A percentile compares a stretch with the other conserved stretches of the same genome.
Evolutionary conservation across 2,113 vertebrate species (phyloP).

Genomic region (Anolis carolinensis): DNA sequence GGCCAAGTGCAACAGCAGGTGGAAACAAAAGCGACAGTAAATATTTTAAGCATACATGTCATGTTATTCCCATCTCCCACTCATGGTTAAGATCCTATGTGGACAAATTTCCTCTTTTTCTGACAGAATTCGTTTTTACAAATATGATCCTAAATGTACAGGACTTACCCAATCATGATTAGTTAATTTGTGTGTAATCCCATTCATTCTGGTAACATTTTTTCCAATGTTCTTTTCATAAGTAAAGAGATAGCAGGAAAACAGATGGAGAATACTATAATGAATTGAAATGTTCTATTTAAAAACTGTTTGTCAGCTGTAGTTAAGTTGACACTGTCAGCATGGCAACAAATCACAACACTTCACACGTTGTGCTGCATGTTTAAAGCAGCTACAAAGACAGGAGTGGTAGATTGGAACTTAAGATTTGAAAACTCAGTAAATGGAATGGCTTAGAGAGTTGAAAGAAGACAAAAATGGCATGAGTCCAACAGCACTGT

Average conservation of each 20-base stretch:
- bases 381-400: constrained; percentile 32
- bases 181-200: constrained; percentile 58
- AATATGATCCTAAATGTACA: constrained; percentile 56
- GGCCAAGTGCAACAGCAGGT: constrained; percentile 32
- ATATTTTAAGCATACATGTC: constrained; percentile 15
- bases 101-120: constrained; percentile 38
- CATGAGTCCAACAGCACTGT: neutral
- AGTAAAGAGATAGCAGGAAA: constrained; percentile 58
- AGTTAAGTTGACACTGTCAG: constrained; percentile 79
- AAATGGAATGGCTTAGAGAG: constrained; percentile 42
- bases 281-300: constrained; percentile 82
- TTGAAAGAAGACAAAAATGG: constrained; percentile 12
- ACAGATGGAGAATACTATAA: constrained; percentile 79
- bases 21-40: constrained; percentile 21
- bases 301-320: constrained; percentile 82
- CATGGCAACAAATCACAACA: constrained; percentile 82
- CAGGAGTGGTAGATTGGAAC: constrained; percentile 32
- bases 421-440: constrained; percentile 26
- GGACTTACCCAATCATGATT: constrained; percentile 58
- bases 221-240: constrained; percentile 67
- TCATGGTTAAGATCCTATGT: neutral
- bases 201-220: constrained; percentile 72
- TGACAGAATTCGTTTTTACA: constrained; percentile 24
- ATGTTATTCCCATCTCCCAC: constrained; percentile 6
- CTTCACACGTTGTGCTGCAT: constrained; percentile 61